Evolutionary conservation across 2,888 invertebrate genomes (phyloP).

Genomic region (Ectemnius continuus): DNA sequence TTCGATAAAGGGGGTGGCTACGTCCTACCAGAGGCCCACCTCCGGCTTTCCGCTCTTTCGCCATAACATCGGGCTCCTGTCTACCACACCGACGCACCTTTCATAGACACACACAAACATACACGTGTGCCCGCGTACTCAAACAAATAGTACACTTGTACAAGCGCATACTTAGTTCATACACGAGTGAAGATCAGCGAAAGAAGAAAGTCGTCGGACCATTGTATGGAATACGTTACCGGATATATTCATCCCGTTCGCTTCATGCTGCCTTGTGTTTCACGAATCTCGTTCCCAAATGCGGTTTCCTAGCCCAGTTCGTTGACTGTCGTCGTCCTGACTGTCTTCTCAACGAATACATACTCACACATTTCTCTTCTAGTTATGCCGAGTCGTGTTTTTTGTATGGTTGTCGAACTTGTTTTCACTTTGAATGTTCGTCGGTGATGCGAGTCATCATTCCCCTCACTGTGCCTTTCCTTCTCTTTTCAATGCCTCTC

Average conservation of each 20-base stretch:
- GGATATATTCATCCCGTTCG: constrained; percentile 1
- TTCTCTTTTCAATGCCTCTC: not conserved
- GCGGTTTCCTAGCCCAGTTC: not conserved
- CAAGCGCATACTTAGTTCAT: not conserved
- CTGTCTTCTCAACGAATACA: not conserved
- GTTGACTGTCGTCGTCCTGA: not conserved
- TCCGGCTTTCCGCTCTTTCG: constrained; percentile 52
- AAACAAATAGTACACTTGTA: no score
- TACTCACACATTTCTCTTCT: not conserved
- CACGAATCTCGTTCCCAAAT: not conserved
- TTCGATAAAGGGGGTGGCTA: constrained; percentile 60
- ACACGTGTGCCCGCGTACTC: no score
- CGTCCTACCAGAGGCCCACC: constrained; percentile 52
- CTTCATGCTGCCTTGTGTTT: not conserved
- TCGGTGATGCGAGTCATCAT: constrained; percentile 65
- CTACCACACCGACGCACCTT: constrained; percentile 52
- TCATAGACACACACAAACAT: not conserved
- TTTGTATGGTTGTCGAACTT: not conserved
- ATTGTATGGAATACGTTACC: constrained; percentile 8
- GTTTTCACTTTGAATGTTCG: not conserved
- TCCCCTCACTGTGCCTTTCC: constrained; percentile 40
- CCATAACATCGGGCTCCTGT: constrained; percentile 47
- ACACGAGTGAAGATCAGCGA: constrained; percentile 2
- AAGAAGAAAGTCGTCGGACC: constrained; percentile 15
- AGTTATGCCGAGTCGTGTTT: not conserved